These are phyloP conservation scores for Notocelia uddmanniana DNA, from an alignment of 2,888 invertebrate genomes.

Conservation along the genomic window DNA sequence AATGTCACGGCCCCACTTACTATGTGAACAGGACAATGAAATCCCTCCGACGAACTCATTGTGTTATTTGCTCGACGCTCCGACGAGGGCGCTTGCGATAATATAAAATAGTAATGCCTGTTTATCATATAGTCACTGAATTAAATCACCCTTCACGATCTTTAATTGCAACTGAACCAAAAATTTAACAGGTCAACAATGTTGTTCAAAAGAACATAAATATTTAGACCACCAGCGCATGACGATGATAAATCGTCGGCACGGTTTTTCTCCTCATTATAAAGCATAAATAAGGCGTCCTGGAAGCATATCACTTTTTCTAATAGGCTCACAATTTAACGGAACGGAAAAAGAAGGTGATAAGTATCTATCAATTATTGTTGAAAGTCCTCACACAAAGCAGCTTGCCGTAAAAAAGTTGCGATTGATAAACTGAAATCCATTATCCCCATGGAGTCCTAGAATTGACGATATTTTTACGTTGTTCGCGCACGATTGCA, in stretches of 20 bases:
- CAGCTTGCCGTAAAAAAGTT: conserved; percentile 50
- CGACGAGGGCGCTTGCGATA: conserved; percentile 47
- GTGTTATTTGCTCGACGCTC: conserved; percentile 55
- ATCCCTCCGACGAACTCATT: conserved; percentile 64
- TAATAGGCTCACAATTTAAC: conserved; percentile 27
- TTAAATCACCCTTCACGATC: conserved; percentile 32
- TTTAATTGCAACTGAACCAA: conserved; percentile 30
- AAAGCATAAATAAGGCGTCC: conserved; percentile 35
- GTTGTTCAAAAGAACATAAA: conserved; percentile 22
- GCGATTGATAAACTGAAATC: conserved; percentile 59
- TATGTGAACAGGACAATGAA: conserved; percentile 60
- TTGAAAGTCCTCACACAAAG: conserved; percentile 48
- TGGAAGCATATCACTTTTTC: conserved; percentile 28
- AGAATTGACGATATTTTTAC: conserved; percentile 57
- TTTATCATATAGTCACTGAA: conserved; percentile 32
- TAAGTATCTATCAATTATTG: conserved; percentile 53
- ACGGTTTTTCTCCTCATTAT: conserved; percentile 38
- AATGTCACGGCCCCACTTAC: conserved; percentile 66
- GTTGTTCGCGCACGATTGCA: conserved; percentile 64
- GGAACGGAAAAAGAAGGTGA: conserved; percentile 46
- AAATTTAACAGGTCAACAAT: conserved; percentile 29
- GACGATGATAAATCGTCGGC: conserved; percentile 39
- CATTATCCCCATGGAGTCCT: conserved; percentile 58
- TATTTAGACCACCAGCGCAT: conserved; percentile 44
- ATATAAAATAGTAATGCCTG: conserved; percentile 44